Conservation (phyloP, 2,113 vertebrate species). For the Acanthochromis polyacanthus region DNA sequence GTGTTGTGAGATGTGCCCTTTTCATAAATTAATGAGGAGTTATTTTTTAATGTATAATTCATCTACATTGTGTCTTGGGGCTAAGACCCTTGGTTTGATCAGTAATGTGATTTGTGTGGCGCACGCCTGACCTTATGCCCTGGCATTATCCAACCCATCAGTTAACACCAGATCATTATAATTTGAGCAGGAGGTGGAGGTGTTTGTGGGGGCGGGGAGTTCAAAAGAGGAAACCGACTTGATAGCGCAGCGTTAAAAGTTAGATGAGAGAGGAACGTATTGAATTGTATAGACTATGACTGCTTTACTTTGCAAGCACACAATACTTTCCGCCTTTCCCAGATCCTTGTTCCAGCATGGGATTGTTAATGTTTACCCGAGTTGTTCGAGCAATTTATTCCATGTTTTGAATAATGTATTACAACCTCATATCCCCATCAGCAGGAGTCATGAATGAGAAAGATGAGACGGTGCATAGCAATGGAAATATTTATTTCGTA, state of each 20-base stretch:
- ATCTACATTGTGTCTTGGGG: constrained; percentile 55
- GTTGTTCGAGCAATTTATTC: constrained; percentile 19
- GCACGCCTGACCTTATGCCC: constrained; percentile 49
- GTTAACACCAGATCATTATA: constrained; percentile 60
- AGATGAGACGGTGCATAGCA: too few relatives aligned
- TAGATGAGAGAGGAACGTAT: constrained; percentile 18
- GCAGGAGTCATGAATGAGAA: not conserved
- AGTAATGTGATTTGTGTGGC: constrained; percentile 59
- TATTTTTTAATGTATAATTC: constrained; percentile 51
- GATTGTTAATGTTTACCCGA: constrained; percentile 2
- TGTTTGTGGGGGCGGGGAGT: constrained; percentile 40
- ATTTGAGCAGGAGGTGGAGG: constrained; percentile 42
- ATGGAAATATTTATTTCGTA: too few relatives aligned
- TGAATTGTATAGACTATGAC: constrained; percentile 5
- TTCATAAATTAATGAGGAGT: constrained; percentile 67
- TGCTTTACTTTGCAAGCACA: constrained; percentile 19
- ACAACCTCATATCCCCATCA: constrained; percentile 9
- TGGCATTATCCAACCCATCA: constrained; percentile 65
- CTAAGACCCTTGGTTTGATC: constrained; percentile 53
- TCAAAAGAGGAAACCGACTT: constrained; percentile 30
- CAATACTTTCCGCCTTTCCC: not conserved
- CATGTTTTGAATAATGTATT: constrained; percentile 22
- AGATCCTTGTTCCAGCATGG: not conserved
- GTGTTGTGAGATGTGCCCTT: constrained; percentile 67
- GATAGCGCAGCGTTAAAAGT: constrained; percentile 25